Conservation (phyloP, 1,140 invertebrate genomes). For the Lethocerus indicus region DNA sequence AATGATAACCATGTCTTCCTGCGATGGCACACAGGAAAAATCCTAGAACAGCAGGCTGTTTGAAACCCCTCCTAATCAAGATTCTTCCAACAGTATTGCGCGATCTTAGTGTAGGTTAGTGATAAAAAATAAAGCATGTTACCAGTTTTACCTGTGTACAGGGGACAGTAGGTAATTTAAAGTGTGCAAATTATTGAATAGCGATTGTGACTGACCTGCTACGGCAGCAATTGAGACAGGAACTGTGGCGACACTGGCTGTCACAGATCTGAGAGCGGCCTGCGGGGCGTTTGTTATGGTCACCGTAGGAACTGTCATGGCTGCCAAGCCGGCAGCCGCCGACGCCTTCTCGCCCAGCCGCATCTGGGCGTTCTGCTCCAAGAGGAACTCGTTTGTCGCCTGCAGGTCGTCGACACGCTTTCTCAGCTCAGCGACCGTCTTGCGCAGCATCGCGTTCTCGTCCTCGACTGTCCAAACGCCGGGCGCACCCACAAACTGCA, state of each 20-base stretch:
- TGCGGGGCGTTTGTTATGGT: slow-evolving; percentile 36
- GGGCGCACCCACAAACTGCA: background rate
- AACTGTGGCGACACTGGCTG: slow-evolving; percentile 41
- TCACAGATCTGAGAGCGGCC: slow-evolving; percentile 34
- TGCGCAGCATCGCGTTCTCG: slow-evolving; percentile 50
- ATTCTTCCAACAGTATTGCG: too few relatives aligned
- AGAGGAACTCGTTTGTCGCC: slow-evolving; percentile 64
- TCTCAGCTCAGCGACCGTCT: slow-evolving; percentile 56
- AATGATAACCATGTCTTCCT: too few relatives aligned
- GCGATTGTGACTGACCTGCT: too few relatives aligned
- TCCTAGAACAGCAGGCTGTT: too few relatives aligned
- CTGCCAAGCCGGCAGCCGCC: slow-evolving; percentile 28
- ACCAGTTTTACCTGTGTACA: too few relatives aligned
- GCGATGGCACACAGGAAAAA: too few relatives aligned
- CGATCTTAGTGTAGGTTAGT: too few relatives aligned
- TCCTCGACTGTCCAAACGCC: slow-evolving; percentile 37
- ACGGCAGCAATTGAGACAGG: slow-evolving; percentile 40
- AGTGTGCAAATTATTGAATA: too few relatives aligned
- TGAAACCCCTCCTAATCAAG: too few relatives aligned
- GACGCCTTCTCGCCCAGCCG: slow-evolving; percentile 41
- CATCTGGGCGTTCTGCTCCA: slow-evolving; percentile 64
- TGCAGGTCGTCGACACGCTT: slow-evolving; percentile 37
- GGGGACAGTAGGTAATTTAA: too few relatives aligned
- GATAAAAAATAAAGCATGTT: too few relatives aligned
- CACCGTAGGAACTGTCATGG: slow-evolving; percentile 35